Percentiles rank a stretch among this genome's conserved stretches.
Conservation (phyloP, 2,797 vertebrate species). For the Ctenopoma kingsleyae region DNA sequence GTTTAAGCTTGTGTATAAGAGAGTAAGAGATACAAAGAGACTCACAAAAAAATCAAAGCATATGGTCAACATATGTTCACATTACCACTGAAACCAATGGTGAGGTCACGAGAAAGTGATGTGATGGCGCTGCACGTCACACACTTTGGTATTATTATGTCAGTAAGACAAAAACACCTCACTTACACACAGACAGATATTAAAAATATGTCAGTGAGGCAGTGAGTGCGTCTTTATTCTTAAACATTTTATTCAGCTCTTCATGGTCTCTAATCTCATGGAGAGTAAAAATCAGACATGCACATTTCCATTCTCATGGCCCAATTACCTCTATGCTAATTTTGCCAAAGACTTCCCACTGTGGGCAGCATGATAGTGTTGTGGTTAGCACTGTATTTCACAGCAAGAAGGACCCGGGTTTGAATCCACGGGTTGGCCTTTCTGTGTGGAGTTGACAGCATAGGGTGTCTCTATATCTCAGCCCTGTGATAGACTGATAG, state of each 20-base stretch:
- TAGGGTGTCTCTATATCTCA: no score
- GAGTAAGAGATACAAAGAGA: no score
- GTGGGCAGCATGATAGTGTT: no score
- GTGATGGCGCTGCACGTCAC: conserved; percentile 25
- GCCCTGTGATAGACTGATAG: no score
- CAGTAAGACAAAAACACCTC: conserved; percentile 9
- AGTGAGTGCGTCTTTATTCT: no score
- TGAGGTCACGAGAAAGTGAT: conserved; percentile 22
- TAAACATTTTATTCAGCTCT: conserved; percentile 38
- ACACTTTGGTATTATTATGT: conserved; percentile 32
- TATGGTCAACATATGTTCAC: conserved; percentile 38
- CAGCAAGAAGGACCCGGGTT: no score
- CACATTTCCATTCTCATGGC: conserved; percentile 52
- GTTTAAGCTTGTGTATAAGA: no score
- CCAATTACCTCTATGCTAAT: conserved; percentile 62
- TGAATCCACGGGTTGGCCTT: no score
- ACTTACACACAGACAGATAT: conserved; percentile 6
- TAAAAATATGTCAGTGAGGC: no score
- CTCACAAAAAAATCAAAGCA: conserved; percentile 27
- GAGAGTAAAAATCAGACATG: conserved; percentile 57
- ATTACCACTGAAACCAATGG: conserved; percentile 37
- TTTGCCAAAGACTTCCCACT: conserved; percentile 40
- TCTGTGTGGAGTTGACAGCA: no score
- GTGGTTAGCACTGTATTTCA: no score
- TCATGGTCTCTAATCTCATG: conserved; percentile 23